Percentiles rank a stretch among this genome's conserved stretches.
phyloP scores from a whole-genome alignment of 2,888 invertebrate species.

The Pandemis heparana region DNA sequence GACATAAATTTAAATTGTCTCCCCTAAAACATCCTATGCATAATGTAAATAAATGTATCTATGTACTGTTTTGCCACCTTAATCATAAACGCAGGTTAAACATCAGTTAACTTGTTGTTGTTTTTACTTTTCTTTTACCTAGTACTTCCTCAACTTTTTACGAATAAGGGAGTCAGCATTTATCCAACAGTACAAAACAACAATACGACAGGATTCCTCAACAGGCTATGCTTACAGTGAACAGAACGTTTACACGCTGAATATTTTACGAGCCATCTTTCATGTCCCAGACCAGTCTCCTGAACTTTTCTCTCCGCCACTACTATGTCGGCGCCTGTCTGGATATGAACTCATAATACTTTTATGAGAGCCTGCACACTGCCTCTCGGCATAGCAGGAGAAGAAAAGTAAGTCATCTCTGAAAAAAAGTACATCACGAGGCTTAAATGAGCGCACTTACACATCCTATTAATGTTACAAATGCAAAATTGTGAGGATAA shows the following conservation, averaged over 20 bases:
- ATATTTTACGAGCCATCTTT: conserved; percentile 1
- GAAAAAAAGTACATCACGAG: not conserved
- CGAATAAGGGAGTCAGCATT: too few relatives aligned
- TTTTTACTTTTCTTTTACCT: too few relatives aligned
- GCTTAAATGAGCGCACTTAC: not conserved
- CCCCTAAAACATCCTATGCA: too few relatives aligned
- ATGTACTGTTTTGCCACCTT: too few relatives aligned
- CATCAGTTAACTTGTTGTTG: too few relatives aligned
- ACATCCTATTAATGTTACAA: too few relatives aligned
- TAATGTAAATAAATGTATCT: too few relatives aligned
- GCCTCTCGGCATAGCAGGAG: conserved; percentile 21
- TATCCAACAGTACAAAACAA: not conserved
- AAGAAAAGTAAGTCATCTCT: conserved; percentile 1
- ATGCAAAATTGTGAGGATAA: too few relatives aligned
- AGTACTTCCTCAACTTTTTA: too few relatives aligned
- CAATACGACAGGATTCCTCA: not conserved
- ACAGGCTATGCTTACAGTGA: not conserved
- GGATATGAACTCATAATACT: conserved; percentile 82
- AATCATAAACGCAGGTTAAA: too few relatives aligned
- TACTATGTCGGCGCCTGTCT: conserved; percentile 58
- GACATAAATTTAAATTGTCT: too few relatives aligned
- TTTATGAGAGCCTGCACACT: conserved; percentile 71
- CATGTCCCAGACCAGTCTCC: not conserved
- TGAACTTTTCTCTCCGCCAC: conserved; percentile 34
- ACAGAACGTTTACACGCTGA: not conserved